These are phyloP conservation scores for Phrynocephalus guinanensis DNA, from an alignment of 2,797 vertebrate genomes.

Conservation along the genomic window DNA sequence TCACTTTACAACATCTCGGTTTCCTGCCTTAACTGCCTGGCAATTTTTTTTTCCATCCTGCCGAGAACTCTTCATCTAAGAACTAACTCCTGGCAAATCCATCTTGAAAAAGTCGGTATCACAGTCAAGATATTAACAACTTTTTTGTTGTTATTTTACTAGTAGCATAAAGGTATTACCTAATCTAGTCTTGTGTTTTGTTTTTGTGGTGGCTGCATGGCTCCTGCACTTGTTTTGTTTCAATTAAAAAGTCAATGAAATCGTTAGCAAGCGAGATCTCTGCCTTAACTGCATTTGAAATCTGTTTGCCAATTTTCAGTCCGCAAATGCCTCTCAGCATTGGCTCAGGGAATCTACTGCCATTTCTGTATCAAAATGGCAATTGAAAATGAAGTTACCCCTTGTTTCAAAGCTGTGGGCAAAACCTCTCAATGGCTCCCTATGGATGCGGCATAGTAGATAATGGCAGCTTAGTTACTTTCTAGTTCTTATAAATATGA, in stretches of 20 bases:
- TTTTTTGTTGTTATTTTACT: no score
- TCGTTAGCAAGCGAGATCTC: not conserved
- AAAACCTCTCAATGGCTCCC: not conserved
- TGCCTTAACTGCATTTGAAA: not conserved
- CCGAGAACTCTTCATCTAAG: no score
- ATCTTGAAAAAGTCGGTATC: no score
- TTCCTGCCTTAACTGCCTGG: no score
- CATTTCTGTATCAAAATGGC: not conserved
- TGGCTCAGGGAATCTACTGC: not conserved
- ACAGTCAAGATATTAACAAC: no score
- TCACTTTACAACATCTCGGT: no score
- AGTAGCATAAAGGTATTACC: no score
- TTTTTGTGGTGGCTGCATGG: no score
- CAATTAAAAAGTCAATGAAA: not conserved
- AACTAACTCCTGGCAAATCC: no score
- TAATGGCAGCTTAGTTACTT: constrained; percentile 2
- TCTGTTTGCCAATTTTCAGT: not conserved
- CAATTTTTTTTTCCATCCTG: no score
- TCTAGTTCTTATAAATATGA: not conserved
- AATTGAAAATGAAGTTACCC: not conserved
- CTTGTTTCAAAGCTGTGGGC: not conserved
- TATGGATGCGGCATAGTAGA: not conserved
- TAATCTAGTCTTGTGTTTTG: no score
- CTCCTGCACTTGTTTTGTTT: no score
- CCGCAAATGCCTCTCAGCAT: not conserved